These are phyloP conservation scores for Alaudala cheleensis DNA, from an alignment of 2,113 vertebrate species.

Conservation along the genomic window DNA sequence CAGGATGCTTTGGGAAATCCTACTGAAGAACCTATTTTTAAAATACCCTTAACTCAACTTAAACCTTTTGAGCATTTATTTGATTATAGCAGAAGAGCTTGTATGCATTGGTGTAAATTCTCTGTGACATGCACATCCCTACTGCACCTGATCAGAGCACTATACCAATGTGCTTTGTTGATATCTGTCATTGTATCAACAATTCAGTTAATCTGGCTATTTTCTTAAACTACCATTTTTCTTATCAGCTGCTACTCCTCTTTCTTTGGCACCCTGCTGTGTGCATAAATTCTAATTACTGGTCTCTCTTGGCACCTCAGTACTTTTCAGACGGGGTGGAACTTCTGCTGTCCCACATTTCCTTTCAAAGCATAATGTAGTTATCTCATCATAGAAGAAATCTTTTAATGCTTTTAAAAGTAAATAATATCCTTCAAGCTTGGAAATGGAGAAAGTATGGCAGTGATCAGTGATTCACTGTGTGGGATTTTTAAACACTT, in stretches of 20 bases:
- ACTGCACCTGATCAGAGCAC: background rate
- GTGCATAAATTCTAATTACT: background rate
- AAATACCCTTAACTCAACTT: background rate
- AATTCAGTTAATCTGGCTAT: background rate
- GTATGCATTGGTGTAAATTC: background rate
- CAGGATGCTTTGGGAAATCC: background rate
- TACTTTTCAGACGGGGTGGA: background rate
- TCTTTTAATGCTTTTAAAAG: conserved; percentile 46
- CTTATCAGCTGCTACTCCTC: background rate
- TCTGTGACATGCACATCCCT: background rate
- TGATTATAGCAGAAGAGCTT: background rate
- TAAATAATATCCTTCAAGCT: conserved; percentile 52
- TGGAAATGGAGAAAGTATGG: conserved; percentile 37
- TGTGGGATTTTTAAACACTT: conserved; percentile 46
- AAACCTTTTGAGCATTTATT: background rate
- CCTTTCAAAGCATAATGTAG: conserved; percentile 12
- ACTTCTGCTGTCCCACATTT: background rate
- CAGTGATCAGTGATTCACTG: conserved; percentile 30
- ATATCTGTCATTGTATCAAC: background rate
- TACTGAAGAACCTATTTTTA: background rate
- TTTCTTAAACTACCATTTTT: conserved; percentile 34
- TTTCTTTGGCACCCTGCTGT: background rate
- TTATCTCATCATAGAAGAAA: conserved; percentile 52
- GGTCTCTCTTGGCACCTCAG: background rate
- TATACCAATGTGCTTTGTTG: background rate